phyloP scores from a whole-genome alignment of 1,140 invertebrate species.

The Ips nitidus region DNA sequence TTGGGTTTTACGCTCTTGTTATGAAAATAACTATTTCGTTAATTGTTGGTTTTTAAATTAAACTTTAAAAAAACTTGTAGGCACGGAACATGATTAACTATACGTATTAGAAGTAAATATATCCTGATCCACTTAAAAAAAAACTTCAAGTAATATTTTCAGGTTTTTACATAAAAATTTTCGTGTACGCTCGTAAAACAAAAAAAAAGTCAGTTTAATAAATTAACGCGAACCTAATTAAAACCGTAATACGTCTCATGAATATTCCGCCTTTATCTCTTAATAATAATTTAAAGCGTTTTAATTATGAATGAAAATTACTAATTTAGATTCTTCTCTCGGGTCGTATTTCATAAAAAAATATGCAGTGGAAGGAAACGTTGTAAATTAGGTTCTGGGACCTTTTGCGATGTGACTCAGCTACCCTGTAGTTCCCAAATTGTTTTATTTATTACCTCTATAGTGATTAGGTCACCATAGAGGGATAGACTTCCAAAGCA shows the following conservation, averaged over 20 bases:
- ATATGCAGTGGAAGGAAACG: too few species aligned
- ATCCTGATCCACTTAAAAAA: not conserved
- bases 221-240: slow-evolving; percentile 5
- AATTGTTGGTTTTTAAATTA: not conserved
- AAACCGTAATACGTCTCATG: slow-evolving; percentile 7
- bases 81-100: too few species aligned
- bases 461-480: too few species aligned
- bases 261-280: slow-evolving; percentile 17
- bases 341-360: not conserved
- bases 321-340: not conserved
- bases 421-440: too few species aligned
- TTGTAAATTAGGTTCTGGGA: too few species aligned
- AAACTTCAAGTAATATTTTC: not conserved
- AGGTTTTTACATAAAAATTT: not conserved
- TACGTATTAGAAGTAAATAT: too few species aligned
- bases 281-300: slow-evolving; percentile 15
- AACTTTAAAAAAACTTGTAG: not conserved
- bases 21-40: slow-evolving; percentile 6
- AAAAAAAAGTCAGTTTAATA: not conserved
- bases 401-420: too few species aligned
- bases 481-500: not conserved
- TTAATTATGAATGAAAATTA: slow-evolving; percentile 24
- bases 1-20: not conserved
- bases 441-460: too few species aligned
- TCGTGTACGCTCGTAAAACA: not conserved